Evolutionary conservation across 2,797 vertebrate genomes (phyloP).

Genomic region (Aulostomus chinensis): DNA sequence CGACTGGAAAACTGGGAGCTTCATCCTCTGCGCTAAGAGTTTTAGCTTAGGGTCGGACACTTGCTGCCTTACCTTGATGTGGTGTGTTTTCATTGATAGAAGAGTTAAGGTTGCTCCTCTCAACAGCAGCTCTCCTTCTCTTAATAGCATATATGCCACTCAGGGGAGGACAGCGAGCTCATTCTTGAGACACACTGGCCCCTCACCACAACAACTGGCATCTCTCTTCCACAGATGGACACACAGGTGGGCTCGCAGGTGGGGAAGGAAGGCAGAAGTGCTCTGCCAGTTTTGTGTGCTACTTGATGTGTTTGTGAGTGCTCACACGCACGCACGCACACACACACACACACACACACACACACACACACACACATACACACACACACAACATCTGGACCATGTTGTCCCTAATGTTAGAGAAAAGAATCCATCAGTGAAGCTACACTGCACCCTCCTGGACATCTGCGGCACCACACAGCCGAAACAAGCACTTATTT

Average conservation of each 20-base stretch:
- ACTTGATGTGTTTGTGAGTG: slow-evolving; percentile 52
- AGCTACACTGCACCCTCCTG: slow-evolving; percentile 79
- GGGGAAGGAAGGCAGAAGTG: slow-evolving; percentile 53
- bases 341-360: too few relatives aligned
- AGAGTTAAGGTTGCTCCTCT: too few relatives aligned
- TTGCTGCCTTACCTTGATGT: too few relatives aligned
- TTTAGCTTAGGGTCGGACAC: too few relatives aligned
- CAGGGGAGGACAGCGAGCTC: slow-evolving; percentile 16
- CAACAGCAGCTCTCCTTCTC: not conserved
- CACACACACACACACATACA: too few relatives aligned
- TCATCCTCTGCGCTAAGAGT: too few relatives aligned
- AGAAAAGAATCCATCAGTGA: slow-evolving; percentile 47
- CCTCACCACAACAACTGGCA: slow-evolving; percentile 80
- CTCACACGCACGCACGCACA: slow-evolving; percentile 9
- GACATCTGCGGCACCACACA: slow-evolving; percentile 36
- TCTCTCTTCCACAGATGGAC: slow-evolving; percentile 80
- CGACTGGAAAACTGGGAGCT: too few relatives aligned
- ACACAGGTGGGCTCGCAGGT: slow-evolving; percentile 83
- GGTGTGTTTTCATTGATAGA: too few relatives aligned
- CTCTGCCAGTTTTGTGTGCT: slow-evolving; percentile 80
- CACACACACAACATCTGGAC: slow-evolving; percentile 74
- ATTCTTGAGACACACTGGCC: slow-evolving; percentile 79
- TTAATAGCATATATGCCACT: slow-evolving; percentile 17
- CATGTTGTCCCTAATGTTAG: slow-evolving; percentile 23
- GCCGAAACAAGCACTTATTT: slow-evolving; percentile 5